Conservation (phyloP, 2,113 vertebrate genomes). For the Brachypteracias leptosomus region DNA sequence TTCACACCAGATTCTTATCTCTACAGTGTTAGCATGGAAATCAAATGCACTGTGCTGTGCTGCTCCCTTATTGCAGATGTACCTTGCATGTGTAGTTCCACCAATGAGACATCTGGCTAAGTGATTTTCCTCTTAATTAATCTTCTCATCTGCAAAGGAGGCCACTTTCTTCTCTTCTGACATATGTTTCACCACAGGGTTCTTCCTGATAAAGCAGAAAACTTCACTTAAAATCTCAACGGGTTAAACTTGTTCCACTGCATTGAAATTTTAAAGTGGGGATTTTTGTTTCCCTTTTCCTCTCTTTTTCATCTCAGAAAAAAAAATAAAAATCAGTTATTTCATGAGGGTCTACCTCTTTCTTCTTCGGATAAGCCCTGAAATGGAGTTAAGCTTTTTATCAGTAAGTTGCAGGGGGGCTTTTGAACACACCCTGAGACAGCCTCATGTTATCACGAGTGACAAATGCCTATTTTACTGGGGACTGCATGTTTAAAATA, state of each 20-base stretch:
- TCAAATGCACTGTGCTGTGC: not conserved
- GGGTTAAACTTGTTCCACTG: constrained; percentile 40
- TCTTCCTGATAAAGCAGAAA: constrained; percentile 61
- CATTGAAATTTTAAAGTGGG: constrained; percentile 7
- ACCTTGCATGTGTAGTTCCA: not conserved
- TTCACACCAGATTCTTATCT: not conserved
- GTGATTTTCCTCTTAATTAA: constrained; percentile 56
- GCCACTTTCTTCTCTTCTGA: constrained; percentile 35
- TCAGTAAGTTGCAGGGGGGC: constrained; percentile 56
- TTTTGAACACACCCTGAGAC: constrained; percentile 48
- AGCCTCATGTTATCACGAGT: not conserved
- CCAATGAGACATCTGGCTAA: constrained; percentile 36
- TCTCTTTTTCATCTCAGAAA: not conserved
- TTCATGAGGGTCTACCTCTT: constrained; percentile 36
- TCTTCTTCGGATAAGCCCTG: constrained; percentile 53
- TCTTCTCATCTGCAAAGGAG: constrained; percentile 51
- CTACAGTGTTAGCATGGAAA: not conserved
- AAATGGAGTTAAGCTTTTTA: constrained; percentile 68
- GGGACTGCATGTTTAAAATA: not conserved
- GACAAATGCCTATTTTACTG: constrained; percentile 21
- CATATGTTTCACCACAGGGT: constrained; percentile 55
- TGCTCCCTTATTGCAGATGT: not conserved
- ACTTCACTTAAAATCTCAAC: constrained; percentile 18
- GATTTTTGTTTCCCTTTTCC: not conserved
- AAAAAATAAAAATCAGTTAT: not conserved